Evolutionary conservation across 2,797 vertebrate genomes (phyloP).

Genomic region (Sebastes taczanowskii): DNA sequence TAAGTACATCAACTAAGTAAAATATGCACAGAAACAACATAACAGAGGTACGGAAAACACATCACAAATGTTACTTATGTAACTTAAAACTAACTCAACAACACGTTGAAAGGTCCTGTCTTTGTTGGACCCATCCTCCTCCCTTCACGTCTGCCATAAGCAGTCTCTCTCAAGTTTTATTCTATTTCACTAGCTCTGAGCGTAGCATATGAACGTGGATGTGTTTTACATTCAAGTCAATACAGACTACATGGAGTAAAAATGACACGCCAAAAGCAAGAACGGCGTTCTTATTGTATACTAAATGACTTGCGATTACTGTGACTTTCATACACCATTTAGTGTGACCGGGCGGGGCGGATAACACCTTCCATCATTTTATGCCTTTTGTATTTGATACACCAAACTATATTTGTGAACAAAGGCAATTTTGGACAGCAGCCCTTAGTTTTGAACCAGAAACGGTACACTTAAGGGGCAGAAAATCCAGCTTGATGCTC

Average conservation of each 20-base stretch:
- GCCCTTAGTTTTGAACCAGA: neutral
- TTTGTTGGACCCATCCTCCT: too few species aligned
- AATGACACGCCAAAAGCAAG: neutral
- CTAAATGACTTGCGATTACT: neutral
- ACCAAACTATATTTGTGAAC: neutral
- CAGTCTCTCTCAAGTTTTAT: too few species aligned
- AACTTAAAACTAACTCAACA: too few species aligned
- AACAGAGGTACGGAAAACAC: too few species aligned
- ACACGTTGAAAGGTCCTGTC: too few species aligned
- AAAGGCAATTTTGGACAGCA: neutral
- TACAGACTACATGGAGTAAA: neutral
- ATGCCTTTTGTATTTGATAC: neutral
- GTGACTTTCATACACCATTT: neutral
- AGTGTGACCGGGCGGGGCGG: neutral
- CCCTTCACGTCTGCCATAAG: too few species aligned
- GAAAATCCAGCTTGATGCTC: slow-evolving; percentile 14
- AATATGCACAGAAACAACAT: too few species aligned
- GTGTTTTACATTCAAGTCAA: neutral
- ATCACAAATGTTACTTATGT: too few species aligned
- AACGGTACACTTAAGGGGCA: slow-evolving; percentile 8
- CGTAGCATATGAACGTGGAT: fast-evolving
- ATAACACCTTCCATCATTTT: neutral
- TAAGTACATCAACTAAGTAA: too few species aligned
- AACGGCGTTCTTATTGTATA: neutral
- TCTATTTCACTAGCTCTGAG: too few species aligned